A percentile compares a stretch with the other conserved stretches of the same genome.
These are phyloP conservation scores for Lutraria rhynchaena DNA, from an alignment of 1,140 invertebrate genomes.

Conservation along the genomic window DNA sequence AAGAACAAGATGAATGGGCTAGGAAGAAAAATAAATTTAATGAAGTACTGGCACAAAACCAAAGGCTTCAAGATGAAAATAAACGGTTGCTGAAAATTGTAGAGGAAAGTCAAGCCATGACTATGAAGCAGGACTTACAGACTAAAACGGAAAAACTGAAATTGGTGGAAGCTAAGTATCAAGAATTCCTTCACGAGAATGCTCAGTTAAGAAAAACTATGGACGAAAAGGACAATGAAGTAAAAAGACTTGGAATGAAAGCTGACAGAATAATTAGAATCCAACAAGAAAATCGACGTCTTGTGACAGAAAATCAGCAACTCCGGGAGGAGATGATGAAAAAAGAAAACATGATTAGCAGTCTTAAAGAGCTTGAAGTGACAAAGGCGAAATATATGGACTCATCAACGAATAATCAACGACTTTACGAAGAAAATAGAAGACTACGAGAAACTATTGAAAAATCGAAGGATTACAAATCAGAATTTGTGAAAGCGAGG, in stretches of 20 bases:
- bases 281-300: slow-evolving; percentile 31
- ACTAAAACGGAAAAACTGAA: slow-evolving; percentile 48
- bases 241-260: slow-evolving; percentile 37
- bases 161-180: slow-evolving; percentile 51
- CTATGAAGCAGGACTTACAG: slow-evolving; percentile 44
- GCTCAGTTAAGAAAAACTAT: slow-evolving; percentile 39
- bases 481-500: slow-evolving; percentile 40
- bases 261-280: slow-evolving; percentile 29
- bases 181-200: slow-evolving; percentile 43
- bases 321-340: slow-evolving; percentile 47
- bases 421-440: slow-evolving; percentile 56
- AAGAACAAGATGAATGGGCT: slow-evolving; percentile 57
- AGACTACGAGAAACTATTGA: slow-evolving; percentile 40
- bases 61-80: slow-evolving; percentile 46
- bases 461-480: slow-evolving; percentile 53
- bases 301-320: slow-evolving; percentile 30
- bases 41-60: slow-evolving; percentile 52
- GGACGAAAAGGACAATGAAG: slow-evolving; percentile 53
- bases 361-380: slow-evolving; percentile 41
- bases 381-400: slow-evolving; percentile 53
- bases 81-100: slow-evolving; percentile 24
- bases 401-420: slow-evolving; percentile 47
- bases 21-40: slow-evolving; percentile 55
- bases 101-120: slow-evolving; percentile 22
- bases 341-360: slow-evolving; percentile 42